Evolutionary conservation across 2,113 vertebrate genomes (phyloP).

Genomic region (Hydrochoerus hydrochaeris): DNA sequence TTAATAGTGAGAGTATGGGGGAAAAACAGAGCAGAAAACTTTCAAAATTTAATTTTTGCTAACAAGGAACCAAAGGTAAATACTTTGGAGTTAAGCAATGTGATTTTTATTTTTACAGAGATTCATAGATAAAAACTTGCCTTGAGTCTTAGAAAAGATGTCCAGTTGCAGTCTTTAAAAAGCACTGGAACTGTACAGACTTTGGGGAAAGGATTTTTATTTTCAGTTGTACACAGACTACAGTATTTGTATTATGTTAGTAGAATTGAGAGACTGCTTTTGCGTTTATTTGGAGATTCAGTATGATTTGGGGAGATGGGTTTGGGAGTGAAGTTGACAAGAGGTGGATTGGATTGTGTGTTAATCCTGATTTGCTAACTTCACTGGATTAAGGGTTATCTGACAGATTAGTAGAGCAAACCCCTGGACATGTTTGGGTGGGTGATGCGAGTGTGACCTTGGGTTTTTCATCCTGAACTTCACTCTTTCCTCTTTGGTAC

Average conservation of each 20-base stretch:
- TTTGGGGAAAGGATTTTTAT: neutral
- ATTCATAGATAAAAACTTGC: neutral
- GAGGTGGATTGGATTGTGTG: neutral
- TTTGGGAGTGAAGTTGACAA: neutral
- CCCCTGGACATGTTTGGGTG: neutral
- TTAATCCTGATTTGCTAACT: neutral
- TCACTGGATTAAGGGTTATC: neutral
- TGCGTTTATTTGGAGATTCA: neutral
- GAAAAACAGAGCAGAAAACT: neutral
- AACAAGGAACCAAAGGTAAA: neutral
- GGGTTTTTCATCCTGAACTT: neutral
- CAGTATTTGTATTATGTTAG: neutral
- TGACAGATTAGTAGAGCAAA: neutral
- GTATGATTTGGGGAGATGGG: neutral
- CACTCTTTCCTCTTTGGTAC: neutral
- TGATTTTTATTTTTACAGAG: neutral
- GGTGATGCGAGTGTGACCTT: neutral
- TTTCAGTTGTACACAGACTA: neutral
- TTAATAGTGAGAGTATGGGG: neutral
- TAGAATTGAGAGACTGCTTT: neutral
- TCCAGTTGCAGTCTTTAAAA: neutral
- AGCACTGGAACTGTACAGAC: too few species aligned
- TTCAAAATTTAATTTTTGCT: neutral
- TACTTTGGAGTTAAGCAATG: neutral
- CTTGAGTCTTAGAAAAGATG: neutral